Percentiles rank a stretch among this genome's conserved stretches.
phyloP scores from a whole-genome alignment of 2,113 vertebrate species.

The Dunckerocampus dactyliophorus region DNA sequence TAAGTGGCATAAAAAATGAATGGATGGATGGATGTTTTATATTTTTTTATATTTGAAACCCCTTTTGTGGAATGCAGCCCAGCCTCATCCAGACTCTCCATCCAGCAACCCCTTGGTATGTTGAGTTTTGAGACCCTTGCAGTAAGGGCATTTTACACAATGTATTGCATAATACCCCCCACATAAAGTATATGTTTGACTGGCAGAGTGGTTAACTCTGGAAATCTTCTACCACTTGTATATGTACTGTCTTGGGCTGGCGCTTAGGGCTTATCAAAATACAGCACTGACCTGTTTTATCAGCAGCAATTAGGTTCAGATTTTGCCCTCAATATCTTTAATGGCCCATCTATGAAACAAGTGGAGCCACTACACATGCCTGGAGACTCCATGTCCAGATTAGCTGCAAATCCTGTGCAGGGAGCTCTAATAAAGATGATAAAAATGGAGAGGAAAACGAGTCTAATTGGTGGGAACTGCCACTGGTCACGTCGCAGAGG shows the following conservation, averaged over 20 bases:
- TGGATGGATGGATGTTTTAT: too few relatives aligned
- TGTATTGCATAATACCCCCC: neutral
- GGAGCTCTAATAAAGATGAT: slow-evolving; percentile 59
- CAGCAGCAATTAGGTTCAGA: slow-evolving; percentile 56
- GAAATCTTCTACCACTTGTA: slow-evolving; percentile 21
- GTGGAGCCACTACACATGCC: slow-evolving; percentile 48
- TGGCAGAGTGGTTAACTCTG: slow-evolving; percentile 1
- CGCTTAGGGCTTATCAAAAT: slow-evolving; percentile 38
- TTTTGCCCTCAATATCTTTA: slow-evolving; percentile 47
- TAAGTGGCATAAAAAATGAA: too few relatives aligned
- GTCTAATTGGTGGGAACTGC: slow-evolving; percentile 69
- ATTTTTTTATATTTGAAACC: too few relatives aligned
- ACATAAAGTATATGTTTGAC: neutral
- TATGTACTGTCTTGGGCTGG: slow-evolving; percentile 25
- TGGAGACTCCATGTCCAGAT: slow-evolving; percentile 45
- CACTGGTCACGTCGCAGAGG: slow-evolving; percentile 67
- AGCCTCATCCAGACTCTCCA: too few relatives aligned
- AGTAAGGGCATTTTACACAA: neutral
- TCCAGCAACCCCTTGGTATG: neutral
- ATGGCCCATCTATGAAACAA: slow-evolving; percentile 37
- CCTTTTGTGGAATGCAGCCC: too few relatives aligned
- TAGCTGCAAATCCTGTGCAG: slow-evolving; percentile 33
- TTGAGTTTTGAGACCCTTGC: neutral
- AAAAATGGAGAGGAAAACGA: slow-evolving; percentile 29
- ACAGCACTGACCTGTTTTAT: slow-evolving; percentile 39